Evolutionary conservation across 2,113 vertebrate species (phyloP).

Genomic region (Festucalex cinctus): DNA sequence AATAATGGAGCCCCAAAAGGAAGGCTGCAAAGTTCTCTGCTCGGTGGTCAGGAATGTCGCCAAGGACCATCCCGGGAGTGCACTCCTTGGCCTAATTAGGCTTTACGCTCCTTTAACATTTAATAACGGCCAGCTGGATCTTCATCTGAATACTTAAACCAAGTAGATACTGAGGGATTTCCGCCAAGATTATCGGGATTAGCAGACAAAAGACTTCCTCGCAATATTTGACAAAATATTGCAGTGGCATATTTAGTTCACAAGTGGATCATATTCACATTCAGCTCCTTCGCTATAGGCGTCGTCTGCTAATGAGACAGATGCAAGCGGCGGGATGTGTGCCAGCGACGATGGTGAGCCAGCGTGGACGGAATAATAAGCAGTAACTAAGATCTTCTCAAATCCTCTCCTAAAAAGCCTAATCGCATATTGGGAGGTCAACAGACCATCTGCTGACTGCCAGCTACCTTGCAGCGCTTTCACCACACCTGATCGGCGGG

Average conservation of each 20-base stretch:
- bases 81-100: slow-evolving; percentile 68
- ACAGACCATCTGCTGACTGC: slow-evolving; percentile 58
- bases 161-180: slow-evolving; percentile 63
- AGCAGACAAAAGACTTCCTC: slow-evolving; percentile 53
- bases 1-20: slow-evolving; percentile 49
- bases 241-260: slow-evolving; percentile 14
- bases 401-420: slow-evolving; percentile 49
- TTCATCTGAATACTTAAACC: slow-evolving; percentile 67
- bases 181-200: slow-evolving; percentile 70
- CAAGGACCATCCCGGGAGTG: slow-evolving; percentile 60
- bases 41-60: slow-evolving; percentile 61
- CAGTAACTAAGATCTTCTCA: slow-evolving; percentile 49
- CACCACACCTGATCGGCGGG: slow-evolving; percentile 47
- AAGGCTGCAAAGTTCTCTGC: slow-evolving; percentile 23
- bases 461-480: slow-evolving; percentile 44
- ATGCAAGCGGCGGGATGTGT: slow-evolving; percentile 39
- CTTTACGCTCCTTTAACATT: slow-evolving; percentile 69
- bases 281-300: not conserved
- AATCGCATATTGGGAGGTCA: slow-evolving; percentile 62
- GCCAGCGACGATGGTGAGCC: slow-evolving; percentile 18
- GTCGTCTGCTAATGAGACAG: slow-evolving; percentile 23
- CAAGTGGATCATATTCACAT: slow-evolving; percentile 1
- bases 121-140: slow-evolving; percentile 69
- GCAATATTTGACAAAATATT: slow-evolving; percentile 33
- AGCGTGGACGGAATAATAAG: slow-evolving; percentile 46